Evolutionary conservation across 2,888 invertebrate species (phyloP).

Genomic region (Pristionchus japonicus): DNA sequence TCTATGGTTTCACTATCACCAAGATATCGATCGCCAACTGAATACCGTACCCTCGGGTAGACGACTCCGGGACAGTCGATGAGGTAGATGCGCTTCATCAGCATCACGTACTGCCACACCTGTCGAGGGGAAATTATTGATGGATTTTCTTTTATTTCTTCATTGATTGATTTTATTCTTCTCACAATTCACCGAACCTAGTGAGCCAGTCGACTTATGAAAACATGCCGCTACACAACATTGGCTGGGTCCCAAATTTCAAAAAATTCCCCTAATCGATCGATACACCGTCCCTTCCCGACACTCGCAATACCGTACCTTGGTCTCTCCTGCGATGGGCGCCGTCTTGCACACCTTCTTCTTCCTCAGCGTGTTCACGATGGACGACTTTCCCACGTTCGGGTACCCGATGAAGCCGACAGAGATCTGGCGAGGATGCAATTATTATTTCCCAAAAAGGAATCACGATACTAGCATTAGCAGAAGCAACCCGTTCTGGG

Average conservation of each 20-base stretch:
- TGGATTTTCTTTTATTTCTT: too few relatives aligned
- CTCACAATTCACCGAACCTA: neutral
- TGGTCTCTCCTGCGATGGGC: conserved; percentile 91
- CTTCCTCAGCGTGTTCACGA: conserved; percentile 94
- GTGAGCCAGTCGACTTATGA: neutral
- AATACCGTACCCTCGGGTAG: conserved; percentile 82
- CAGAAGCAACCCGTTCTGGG: too few relatives aligned
- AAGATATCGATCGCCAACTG: neutral
- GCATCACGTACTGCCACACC: conserved; percentile 99
- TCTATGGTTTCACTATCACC: too few relatives aligned
- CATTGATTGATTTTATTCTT: too few relatives aligned
- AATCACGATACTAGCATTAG: too few relatives aligned
- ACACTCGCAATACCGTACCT: conserved; percentile 76
- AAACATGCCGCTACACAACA: too few relatives aligned
- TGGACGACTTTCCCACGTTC: conserved; percentile 97
- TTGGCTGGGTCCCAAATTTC: too few relatives aligned
- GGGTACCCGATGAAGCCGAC: conserved; percentile 99
- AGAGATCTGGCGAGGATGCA: conserved; percentile 85
- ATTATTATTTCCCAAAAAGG: neutral
- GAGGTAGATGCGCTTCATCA: conserved; percentile 95
- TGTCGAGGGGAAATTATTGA: conserved; percentile 57
- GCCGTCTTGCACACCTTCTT: conserved; percentile 99
- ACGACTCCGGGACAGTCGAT: conserved; percentile 99
- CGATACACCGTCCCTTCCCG: too few relatives aligned
- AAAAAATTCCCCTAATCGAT: too few relatives aligned